A percentile compares a stretch with the other conserved stretches of the same genome.
Conservation (phyloP, 1,140 invertebrate species). For the Ceratina japonica region DNA sequence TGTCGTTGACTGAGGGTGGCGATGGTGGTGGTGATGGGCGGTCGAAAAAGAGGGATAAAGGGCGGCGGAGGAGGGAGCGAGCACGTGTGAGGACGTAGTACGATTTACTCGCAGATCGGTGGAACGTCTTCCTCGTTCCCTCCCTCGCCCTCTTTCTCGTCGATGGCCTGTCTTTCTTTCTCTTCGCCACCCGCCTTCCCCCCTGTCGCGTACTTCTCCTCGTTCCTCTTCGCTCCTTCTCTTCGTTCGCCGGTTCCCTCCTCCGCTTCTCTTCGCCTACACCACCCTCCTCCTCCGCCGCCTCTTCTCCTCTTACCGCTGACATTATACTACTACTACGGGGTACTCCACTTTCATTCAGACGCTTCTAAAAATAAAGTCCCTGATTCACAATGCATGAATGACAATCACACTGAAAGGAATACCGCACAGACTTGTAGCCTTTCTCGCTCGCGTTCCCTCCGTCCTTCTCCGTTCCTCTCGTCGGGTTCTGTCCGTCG, state of each 20-base stretch:
- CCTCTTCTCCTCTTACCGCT: slow-evolving; percentile 54
- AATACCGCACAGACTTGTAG: slow-evolving; percentile 58
- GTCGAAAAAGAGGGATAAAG: slow-evolving; percentile 28
- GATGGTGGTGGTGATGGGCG: slow-evolving; percentile 12
- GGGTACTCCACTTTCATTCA: slow-evolving; percentile 77
- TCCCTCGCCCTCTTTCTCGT: slow-evolving; percentile 40
- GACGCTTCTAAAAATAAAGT: slow-evolving; percentile 77
- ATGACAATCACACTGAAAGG: slow-evolving; percentile 75
- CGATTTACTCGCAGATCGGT: slow-evolving; percentile 69
- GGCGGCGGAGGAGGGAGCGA: slow-evolving; percentile 34
- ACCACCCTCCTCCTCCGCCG: slow-evolving; percentile 35
- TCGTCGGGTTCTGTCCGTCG: not conserved
- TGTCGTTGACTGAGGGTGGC: slow-evolving; percentile 52
- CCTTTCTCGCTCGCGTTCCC: slow-evolving; percentile 42
- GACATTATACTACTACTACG: slow-evolving; percentile 67
- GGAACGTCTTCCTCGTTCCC: slow-evolving; percentile 59
- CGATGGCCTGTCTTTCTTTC: slow-evolving; percentile 50
- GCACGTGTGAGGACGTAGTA: slow-evolving; percentile 62
- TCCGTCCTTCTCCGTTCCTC: slow-evolving; percentile 6
- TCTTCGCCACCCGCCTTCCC: slow-evolving; percentile 27
- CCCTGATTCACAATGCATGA: slow-evolving; percentile 77
- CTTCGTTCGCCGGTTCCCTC: slow-evolving; percentile 30
- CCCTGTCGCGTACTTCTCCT: slow-evolving; percentile 47
- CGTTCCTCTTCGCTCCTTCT: slow-evolving; percentile 61
- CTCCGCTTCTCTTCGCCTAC: slow-evolving; percentile 29